phyloP scores from a whole-genome alignment of 2,797 vertebrate genomes.

The Lepus oiostolus region DNA sequence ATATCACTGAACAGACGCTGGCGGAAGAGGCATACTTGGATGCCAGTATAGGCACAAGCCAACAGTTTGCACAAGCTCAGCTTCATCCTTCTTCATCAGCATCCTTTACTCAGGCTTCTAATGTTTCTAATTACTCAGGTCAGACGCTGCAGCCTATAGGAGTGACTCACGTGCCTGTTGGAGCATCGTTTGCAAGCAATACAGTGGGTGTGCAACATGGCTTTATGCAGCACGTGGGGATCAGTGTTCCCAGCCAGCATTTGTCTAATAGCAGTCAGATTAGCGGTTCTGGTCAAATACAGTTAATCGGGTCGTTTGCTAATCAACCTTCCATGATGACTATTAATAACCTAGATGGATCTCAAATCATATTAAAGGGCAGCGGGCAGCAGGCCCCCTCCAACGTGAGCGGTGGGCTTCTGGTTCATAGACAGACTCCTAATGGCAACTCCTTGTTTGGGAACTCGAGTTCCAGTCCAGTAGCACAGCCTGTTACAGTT shows the following conservation, averaged over 20 bases:
- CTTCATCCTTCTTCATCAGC: conserved; percentile 97
- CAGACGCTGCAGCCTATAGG: conserved; percentile 93
- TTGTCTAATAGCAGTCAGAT: conserved; percentile 93
- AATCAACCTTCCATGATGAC: conserved; percentile 96
- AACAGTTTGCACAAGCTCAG: conserved; percentile 92
- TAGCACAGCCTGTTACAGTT: conserved; percentile 94
- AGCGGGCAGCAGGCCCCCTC: conserved; percentile 90
- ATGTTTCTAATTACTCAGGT: conserved; percentile 93
- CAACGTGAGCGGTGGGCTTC: conserved; percentile 89
- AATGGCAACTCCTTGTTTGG: conserved; percentile 92
- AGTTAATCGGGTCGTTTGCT: conserved; percentile 96
- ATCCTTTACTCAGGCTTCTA: conserved; percentile 95
- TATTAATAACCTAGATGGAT: conserved; percentile 96
- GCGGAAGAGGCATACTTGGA: conserved; percentile 98
- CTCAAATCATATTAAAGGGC: conserved; percentile 96
- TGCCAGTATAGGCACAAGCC: conserved; percentile 93
- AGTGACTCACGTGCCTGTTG: conserved; percentile 91
- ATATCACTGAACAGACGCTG: conserved; percentile 99
- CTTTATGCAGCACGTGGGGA: conserved; percentile 95
- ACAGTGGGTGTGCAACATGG: conserved; percentile 93
- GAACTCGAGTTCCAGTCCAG: conserved; percentile 92
- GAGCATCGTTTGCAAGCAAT: conserved; percentile 92
- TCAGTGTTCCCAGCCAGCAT: conserved; percentile 94
- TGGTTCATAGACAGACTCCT: conserved; percentile 90
- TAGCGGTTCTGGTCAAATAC: conserved; percentile 94